Evolutionary conservation across 2,888 invertebrate genomes (phyloP).

Genomic region (Bembecia ichneumoniformis): DNA sequence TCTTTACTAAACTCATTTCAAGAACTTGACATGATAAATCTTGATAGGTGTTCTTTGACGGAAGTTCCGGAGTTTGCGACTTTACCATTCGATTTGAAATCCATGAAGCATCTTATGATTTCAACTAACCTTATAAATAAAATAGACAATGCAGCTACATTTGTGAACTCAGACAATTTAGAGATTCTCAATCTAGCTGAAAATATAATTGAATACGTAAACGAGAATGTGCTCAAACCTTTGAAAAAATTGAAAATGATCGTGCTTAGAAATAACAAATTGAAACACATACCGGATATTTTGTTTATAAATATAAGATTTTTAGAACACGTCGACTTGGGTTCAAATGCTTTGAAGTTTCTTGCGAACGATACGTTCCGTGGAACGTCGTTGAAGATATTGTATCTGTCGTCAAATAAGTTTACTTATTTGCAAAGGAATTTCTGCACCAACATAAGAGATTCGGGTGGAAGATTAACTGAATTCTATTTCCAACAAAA

Average conservation of each 20-base stretch:
- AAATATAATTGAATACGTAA: slow-evolving; percentile 35
- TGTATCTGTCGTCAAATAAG: slow-evolving; percentile 44
- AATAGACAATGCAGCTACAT: slow-evolving; percentile 21
- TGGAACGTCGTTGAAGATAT: slow-evolving; percentile 34
- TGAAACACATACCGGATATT: slow-evolving; percentile 33
- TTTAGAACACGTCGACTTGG: slow-evolving; percentile 37
- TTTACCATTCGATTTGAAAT: slow-evolving; percentile 27
- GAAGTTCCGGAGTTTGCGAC: slow-evolving; percentile 39
- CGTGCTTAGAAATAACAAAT: slow-evolving; percentile 33
- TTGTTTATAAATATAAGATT: slow-evolving; percentile 34
- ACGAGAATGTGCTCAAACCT: slow-evolving; percentile 30
- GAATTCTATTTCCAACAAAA: slow-evolving; percentile 52
- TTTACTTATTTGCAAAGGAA: slow-evolving; percentile 47
- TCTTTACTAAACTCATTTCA: slow-evolving; percentile 25
- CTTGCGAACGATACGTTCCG: slow-evolving; percentile 41
- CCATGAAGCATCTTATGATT: slow-evolving; percentile 36
- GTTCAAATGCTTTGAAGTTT: slow-evolving; percentile 37
- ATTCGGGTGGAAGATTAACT: slow-evolving; percentile 34
- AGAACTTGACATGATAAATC: slow-evolving; percentile 25
- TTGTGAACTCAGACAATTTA: slow-evolving; percentile 32
- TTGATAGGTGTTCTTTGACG: slow-evolving; percentile 32
- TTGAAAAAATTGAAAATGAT: slow-evolving; percentile 37
- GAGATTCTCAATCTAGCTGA: slow-evolving; percentile 37
- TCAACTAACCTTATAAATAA: slow-evolving; percentile 38
- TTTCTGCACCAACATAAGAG: slow-evolving; percentile 44